Conservation (phyloP, 2,888 invertebrate species). For the Phasia obesa region DNA sequence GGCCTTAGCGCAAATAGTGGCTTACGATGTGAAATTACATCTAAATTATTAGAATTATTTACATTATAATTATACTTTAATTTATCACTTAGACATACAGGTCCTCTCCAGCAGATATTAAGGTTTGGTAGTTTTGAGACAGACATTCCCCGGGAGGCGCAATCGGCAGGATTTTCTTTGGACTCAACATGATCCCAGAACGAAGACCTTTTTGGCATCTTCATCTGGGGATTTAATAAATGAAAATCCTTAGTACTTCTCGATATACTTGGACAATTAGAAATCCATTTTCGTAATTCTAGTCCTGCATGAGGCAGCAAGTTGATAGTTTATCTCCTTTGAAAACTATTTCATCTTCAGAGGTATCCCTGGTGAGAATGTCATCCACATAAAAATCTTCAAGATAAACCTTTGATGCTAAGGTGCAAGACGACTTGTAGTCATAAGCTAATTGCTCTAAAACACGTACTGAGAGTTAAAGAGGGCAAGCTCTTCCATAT, state of each 20-base stretch:
- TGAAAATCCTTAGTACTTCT: not conserved
- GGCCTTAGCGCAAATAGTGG: no score
- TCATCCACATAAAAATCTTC: no score
- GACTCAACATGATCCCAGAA: no score
- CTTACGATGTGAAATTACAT: constrained; percentile 17
- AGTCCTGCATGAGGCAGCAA: constrained; percentile 5
- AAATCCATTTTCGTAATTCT: no score
- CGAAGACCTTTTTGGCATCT: constrained; percentile 18
- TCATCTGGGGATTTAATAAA: constrained; percentile 3
- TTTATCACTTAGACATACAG: constrained; percentile 13
- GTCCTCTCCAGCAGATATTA: no score
- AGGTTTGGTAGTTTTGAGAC: constrained; percentile 6
- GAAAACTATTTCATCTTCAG: constrained; percentile 37
- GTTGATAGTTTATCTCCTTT: constrained; percentile 43
- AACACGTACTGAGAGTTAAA: not conserved
- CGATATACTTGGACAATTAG: not conserved
- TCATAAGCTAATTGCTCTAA: not conserved
- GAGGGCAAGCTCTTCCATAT: not conserved
- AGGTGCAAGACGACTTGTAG: no score
- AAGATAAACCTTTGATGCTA: no score
- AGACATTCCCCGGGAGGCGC: constrained; percentile 40
- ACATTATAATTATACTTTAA: constrained; percentile 1
- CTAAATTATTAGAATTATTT: constrained; percentile 6
- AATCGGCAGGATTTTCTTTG: constrained; percentile 49
- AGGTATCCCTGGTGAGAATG: constrained; percentile 59